Evolutionary conservation across 2,113 vertebrate species (phyloP).

Genomic region (Oceanites oceanicus): DNA sequence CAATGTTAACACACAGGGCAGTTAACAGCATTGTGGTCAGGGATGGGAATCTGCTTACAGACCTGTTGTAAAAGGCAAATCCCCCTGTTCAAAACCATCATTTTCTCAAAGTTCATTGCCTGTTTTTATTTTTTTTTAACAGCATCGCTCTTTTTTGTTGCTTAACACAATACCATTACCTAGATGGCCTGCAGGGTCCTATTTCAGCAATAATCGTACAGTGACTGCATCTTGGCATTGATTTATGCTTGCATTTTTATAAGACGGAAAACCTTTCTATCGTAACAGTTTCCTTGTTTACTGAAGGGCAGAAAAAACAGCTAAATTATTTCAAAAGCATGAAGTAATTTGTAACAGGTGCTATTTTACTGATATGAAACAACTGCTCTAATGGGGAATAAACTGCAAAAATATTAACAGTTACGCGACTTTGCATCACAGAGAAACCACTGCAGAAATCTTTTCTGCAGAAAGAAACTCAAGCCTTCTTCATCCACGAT

Average conservation of each 20-base stretch:
- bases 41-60: not conserved
- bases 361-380: slow-evolving; percentile 2
- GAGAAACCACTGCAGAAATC: not conserved
- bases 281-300: not conserved
- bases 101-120: not conserved
- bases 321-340: slow-evolving; percentile 18
- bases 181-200: not conserved
- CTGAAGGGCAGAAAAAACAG: not conserved
- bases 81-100: not conserved
- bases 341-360: slow-evolving; percentile 14
- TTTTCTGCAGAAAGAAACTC: not conserved
- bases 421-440: not conserved
- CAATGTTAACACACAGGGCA: accelerated
- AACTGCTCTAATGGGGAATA: not conserved
- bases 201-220: slow-evolving; percentile 18
- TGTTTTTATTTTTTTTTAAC: not conserved
- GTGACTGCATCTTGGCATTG: slow-evolving; percentile 9
- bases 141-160: not conserved
- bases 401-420: not conserved
- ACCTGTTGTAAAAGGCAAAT: not conserved
- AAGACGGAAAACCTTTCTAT: slow-evolving; percentile 16
- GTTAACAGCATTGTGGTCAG: not conserved
- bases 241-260: slow-evolving; percentile 43
- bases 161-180: not conserved
- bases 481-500: not conserved